These are phyloP conservation scores for Australoheros facetus DNA, from an alignment of 2,797 vertebrate species.

Conservation along the genomic window DNA sequence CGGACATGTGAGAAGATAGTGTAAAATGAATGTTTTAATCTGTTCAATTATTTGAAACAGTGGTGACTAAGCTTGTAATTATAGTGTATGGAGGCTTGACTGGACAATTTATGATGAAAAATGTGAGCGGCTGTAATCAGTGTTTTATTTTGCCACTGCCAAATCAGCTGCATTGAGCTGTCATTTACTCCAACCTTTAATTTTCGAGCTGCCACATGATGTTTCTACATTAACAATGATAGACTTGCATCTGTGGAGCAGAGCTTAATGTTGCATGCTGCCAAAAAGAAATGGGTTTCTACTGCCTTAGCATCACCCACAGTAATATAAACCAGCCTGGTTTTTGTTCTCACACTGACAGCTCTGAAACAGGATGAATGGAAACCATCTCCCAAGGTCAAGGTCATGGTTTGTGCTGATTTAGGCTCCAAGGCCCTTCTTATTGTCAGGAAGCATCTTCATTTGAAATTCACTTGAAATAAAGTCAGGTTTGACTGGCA, in stretches of 20 bases:
- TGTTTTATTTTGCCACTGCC: slow-evolving; percentile 26
- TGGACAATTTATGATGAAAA: slow-evolving; percentile 28
- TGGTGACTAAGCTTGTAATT: slow-evolving; percentile 30
- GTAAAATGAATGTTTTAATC: slow-evolving; percentile 14
- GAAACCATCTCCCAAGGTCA: slow-evolving; percentile 57
- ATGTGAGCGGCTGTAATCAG: slow-evolving; percentile 23
- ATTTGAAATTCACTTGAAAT: slow-evolving; percentile 66
- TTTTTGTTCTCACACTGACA: slow-evolving; percentile 56
- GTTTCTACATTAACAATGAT: slow-evolving; percentile 31
- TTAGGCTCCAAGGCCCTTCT: slow-evolving; percentile 41
- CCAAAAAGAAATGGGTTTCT: slow-evolving; percentile 46
- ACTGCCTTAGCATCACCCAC: slow-evolving; percentile 16
- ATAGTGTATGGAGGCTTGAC: slow-evolving; percentile 10
- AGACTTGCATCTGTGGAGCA: background rate
- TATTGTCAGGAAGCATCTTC: slow-evolving; percentile 45
- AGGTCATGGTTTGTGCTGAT: slow-evolving; percentile 57
- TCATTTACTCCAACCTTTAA: slow-evolving; percentile 33
- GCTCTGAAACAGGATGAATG: slow-evolving; percentile 55
- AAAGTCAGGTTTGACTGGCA: slow-evolving; percentile 61
- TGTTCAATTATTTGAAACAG: slow-evolving; percentile 5
- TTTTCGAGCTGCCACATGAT: slow-evolving; percentile 26
- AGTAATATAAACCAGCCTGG: slow-evolving; percentile 36
- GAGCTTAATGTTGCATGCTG: slow-evolving; percentile 31
- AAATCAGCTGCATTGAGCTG: slow-evolving; percentile 37
- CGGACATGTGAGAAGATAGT: background rate